These are phyloP conservation scores for Podarcis siculus DNA, from an alignment of 2,797 vertebrate species.

Conservation along the genomic window DNA sequence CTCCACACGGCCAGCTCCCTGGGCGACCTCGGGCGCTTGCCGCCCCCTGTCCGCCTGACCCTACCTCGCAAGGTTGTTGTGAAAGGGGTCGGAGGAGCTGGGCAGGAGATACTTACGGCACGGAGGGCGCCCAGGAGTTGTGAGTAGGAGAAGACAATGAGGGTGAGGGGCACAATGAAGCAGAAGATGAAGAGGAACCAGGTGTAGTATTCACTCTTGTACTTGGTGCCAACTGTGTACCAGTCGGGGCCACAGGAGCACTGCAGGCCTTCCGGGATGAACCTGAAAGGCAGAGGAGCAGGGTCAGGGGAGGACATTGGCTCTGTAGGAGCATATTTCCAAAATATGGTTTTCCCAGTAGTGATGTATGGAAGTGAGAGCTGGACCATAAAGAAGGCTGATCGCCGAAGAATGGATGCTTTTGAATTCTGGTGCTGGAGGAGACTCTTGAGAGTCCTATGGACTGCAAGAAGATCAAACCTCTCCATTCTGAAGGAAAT, in stretches of 20 bases:
- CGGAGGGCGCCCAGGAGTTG: constrained; percentile 79
- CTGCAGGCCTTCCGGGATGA: constrained; percentile 83
- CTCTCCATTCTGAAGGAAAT: too few species aligned
- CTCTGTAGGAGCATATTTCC: too few species aligned
- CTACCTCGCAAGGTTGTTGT: background rate
- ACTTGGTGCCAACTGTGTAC: constrained; percentile 84
- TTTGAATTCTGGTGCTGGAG: too few species aligned
- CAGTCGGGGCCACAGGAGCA: constrained; percentile 87
- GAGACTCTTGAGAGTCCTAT: too few species aligned
- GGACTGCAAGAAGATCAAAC: too few species aligned
- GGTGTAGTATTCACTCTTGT: constrained; percentile 79
- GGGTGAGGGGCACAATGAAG: constrained; percentile 78
- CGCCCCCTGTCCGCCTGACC: background rate
- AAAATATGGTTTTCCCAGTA: too few species aligned
- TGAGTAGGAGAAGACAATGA: constrained; percentile 82
- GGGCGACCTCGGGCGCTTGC: background rate
- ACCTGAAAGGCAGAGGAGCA: constrained; percentile 65
- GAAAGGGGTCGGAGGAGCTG: background rate
- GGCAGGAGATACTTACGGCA: constrained; percentile 71
- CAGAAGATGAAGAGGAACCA: constrained; percentile 85
- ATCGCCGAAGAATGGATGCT: too few species aligned
- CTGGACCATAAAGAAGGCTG: too few species aligned
- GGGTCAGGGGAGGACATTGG: background rate
- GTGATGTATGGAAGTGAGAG: too few species aligned
- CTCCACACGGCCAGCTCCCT: too few species aligned